Conservation (phyloP, 2,113 vertebrate species). For the Eupsittula cactorum region DNA sequence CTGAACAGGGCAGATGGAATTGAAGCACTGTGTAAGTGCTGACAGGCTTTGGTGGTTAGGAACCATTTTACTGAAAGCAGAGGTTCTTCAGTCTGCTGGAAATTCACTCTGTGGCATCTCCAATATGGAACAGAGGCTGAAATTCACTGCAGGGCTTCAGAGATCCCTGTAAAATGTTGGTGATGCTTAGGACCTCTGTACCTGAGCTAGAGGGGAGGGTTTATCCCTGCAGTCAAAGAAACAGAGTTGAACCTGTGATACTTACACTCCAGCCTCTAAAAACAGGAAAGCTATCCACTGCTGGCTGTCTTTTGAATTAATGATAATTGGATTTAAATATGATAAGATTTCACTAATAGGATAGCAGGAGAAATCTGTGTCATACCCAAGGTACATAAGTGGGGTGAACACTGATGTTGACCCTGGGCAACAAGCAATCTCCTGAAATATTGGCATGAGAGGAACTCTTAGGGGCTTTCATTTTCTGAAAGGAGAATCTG, state of each 20-base stretch:
- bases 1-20: neutral
- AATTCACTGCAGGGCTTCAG: neutral
- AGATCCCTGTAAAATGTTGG: neutral
- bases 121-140: neutral
- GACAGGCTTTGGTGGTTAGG: neutral
- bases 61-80: neutral
- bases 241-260: neutral
- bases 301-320: neutral
- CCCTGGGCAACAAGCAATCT: neutral
- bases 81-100: neutral
- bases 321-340: neutral
- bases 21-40: neutral
- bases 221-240: neutral
- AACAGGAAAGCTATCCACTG: neutral
- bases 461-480: neutral
- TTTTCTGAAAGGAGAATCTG: neutral
- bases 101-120: neutral
- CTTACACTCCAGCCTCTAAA: neutral
- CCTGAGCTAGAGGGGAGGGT: neutral
- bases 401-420: neutral
- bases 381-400: neutral
- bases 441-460: neutral
- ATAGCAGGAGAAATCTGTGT: neutral
- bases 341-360: neutral
- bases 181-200: neutral